A percentile compares a stretch with the other conserved stretches of the same genome.
These are phyloP conservation scores for Xylocampa areola DNA, from an alignment of 2,888 invertebrate species.

Conservation along the genomic window DNA sequence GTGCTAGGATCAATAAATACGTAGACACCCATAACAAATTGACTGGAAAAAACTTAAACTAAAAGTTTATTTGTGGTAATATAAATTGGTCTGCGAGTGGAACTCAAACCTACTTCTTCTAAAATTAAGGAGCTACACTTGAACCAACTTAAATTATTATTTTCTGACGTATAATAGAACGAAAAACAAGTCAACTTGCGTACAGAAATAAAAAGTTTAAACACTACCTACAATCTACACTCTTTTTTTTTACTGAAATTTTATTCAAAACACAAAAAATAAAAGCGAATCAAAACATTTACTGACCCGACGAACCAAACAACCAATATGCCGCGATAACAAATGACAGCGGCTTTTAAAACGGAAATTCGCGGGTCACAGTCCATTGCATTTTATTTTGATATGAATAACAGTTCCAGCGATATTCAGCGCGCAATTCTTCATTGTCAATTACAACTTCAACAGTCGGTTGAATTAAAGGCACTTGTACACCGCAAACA, in stretches of 20 bases:
- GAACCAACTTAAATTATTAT: too few relatives aligned
- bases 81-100: too few relatives aligned
- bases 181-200: too few relatives aligned
- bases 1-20: too few relatives aligned
- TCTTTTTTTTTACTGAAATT: background rate
- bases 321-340: conserved; percentile 46
- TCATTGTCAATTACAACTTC: conserved; percentile 58
- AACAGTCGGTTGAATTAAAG: conserved; percentile 55
- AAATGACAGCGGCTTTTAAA: conserved; percentile 58
- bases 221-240: background rate
- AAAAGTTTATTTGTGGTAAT: too few relatives aligned
- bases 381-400: conserved; percentile 57
- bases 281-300: conserved; percentile 18
- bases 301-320: conserved; percentile 11
- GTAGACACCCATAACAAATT: too few relatives aligned
- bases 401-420: conserved; percentile 30
- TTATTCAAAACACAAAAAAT: conserved; percentile 14
- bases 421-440: conserved; percentile 40
- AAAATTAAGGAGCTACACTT: too few relatives aligned
- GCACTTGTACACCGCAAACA: too few relatives aligned
- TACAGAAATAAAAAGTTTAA: too few relatives aligned
- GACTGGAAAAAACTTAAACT: too few relatives aligned
- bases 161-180: too few relatives aligned
- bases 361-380: conserved; percentile 48
- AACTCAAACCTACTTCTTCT: too few relatives aligned